These are phyloP conservation scores for Phrynocephalus forsythii DNA, from an alignment of 2,797 vertebrate genomes.

Conservation along the genomic window DNA sequence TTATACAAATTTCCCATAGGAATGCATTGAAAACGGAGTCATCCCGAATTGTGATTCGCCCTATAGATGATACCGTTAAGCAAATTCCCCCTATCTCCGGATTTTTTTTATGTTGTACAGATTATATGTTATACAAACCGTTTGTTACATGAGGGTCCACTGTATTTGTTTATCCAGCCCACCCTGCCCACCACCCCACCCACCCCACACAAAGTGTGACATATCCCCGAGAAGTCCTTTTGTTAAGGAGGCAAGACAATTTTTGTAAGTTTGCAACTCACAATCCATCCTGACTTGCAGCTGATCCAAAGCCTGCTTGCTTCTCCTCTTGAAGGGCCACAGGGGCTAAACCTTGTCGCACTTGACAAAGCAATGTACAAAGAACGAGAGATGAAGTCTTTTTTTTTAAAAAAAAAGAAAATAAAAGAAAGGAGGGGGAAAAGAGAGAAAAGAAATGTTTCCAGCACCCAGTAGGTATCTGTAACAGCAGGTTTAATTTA, in stretches of 20 bases:
- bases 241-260: background rate
- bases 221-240: background rate
- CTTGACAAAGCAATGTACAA: slow-evolving; percentile 62
- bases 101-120: too few species aligned
- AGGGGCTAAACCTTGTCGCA: slow-evolving; percentile 26
- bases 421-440: slow-evolving; percentile 51
- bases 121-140: too few species aligned
- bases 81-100: too few species aligned
- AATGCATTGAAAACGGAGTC: too few species aligned
- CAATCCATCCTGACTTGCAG: slow-evolving; percentile 9
- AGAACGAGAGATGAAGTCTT: slow-evolving; percentile 56
- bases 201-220: too few species aligned
- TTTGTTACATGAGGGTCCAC: too few species aligned
- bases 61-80: too few species aligned
- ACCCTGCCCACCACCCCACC: too few species aligned
- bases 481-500: slow-evolving; percentile 89
- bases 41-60: too few species aligned
- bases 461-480: slow-evolving; percentile 76
- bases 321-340: background rate
- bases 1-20: too few species aligned
- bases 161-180: too few species aligned
- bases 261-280: background rate
- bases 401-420: background rate
- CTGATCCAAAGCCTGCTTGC: slow-evolving; percentile 20
- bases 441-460: slow-evolving; percentile 65